Evolutionary conservation across 2,888 invertebrate species (phyloP).

Genomic region (Adela reaumurella): DNA sequence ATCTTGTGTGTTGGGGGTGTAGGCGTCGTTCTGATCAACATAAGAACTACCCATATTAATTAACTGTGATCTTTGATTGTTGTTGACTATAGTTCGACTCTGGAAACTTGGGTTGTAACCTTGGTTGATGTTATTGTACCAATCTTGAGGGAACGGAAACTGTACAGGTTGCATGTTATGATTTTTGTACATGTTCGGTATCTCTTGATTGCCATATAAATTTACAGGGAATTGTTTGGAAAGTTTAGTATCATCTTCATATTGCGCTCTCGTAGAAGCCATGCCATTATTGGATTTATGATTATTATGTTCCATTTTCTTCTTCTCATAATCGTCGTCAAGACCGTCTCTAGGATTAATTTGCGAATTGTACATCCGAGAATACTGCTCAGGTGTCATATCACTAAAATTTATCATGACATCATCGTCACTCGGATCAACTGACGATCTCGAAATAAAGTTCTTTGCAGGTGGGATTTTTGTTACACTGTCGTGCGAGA

Average conservation of each 20-base stretch:
- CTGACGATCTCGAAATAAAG: slow-evolving; percentile 40
- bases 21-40: not conserved
- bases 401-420: slow-evolving; percentile 42
- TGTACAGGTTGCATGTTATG: not conserved
- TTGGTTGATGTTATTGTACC: not conserved
- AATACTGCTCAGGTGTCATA: slow-evolving; percentile 42
- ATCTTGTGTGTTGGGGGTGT: not conserved
- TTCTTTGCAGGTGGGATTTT: slow-evolving; percentile 29
- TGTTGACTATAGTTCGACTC: not conserved
- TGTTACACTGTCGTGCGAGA: slow-evolving; percentile 11
- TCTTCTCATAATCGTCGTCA: too few species aligned
- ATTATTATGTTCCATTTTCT: too few species aligned
- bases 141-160: not conserved
- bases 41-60: slow-evolving; percentile 26
- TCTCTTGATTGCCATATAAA: too few species aligned
- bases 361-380: slow-evolving; percentile 32
- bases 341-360: slow-evolving; percentile 17
- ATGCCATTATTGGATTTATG: too few species aligned
- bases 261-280: too few species aligned
- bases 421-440: slow-evolving; percentile 31
- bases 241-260: too few species aligned
- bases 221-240: too few species aligned
- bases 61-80: slow-evolving; percentile 8
- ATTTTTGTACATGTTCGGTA: too few species aligned
- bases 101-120: not conserved